Evolutionary conservation across 2,888 invertebrate species (phyloP), one percentile per base, ranked within the genome.

Genomic region (Homarus gammarus): DNA sequence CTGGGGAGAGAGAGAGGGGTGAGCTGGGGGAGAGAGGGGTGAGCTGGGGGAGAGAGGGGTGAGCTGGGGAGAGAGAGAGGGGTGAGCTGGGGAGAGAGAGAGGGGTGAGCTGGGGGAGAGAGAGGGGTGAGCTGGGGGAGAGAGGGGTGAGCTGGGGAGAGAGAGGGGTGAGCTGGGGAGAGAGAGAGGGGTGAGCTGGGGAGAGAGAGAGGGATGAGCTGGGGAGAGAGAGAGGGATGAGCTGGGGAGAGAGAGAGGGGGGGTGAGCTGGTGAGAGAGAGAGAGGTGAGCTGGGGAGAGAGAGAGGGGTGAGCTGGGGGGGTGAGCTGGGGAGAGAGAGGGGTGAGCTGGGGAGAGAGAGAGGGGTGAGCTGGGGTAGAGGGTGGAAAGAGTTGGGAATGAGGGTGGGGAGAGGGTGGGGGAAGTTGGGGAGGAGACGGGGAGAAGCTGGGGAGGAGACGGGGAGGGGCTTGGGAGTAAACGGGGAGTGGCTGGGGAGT

Each of bases 1-100:
- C n/a, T n/a, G 33, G n/a, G n/a, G n/a, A 44, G n/a, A 40, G 73
- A 73, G 73, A 36, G 40, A 75, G 75, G 10, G n/a, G n/a, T 5
- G 22, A 22, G 27, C 22, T 6, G 10, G 18, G 18, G 2, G 2
- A 61, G 61, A 27, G 61, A 61, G n/a, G 6, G 27, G 3, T 2
- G 27, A 3, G 3, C 1, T 27, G 10, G 2, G 1, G 27, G 6
- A 61, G 61, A 61, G 2, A 61, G 61, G 3, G 3, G 2, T 3
- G 27, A 61, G 27, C 2, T 2, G 27, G 61, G 27, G 61, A 27
- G 15, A 61, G 61, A 27, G 27, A 61, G 27, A 27, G 44, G 12
- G 27, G 61, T 27, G n/a, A 61, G 61, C 2, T 2, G 27, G 27
- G 2, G 27, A 61, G 15, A 27, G 56, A 61, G 61, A 61, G 61